Base-by-base conservation (phyloP, 2,113 vertebrate genomes). In the Callithrix jacchus region DNA sequence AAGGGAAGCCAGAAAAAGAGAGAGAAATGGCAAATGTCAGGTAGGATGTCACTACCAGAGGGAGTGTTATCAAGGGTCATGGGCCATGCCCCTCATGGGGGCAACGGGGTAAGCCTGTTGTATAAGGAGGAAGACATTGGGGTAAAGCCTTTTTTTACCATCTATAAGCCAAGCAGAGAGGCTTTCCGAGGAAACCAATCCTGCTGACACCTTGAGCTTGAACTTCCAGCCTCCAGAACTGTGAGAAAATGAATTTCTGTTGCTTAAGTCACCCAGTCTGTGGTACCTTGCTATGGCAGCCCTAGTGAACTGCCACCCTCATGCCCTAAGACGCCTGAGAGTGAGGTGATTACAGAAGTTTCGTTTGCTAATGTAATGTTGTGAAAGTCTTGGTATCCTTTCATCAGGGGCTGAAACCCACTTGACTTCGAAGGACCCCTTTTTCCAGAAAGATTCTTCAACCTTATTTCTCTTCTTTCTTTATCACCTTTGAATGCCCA, bases 261-360 rank as follows among this genome's bases (percentile, higher is more conserved):
- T 56, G 16, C 18, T 74, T 42, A 40, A 40, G 20, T 20, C 7
- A 20, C 35, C 0, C 0, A 42, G 49, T 32, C 1, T 71, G 47
- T 2, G 0, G 23, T 9, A 18, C 25, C 37, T 30, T 25, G 30
- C 37, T 23, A 56, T 2, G 16, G 45, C 8, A 56, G 21, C 14
- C 37, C 45, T 89, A 37, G 25, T 8, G 30, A 74, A 68, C 37
- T 6, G 20, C 9, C 35, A 30, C 25, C 14, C 25, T 25, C 16
- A 25, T 1, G 1, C 21, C 4, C 21, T 30, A 45, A 47, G 23
- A 47, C 4, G 32, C 87, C 45, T 18, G 7, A 80, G 52, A 21
- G 4, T 18, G 30, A 64, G 37, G 18, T 17, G 21, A 13, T n/a
- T 8, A 10, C 21, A 73, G 20, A 90, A 71, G 27, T 21, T 56